phyloP scores from a whole-genome alignment of 2,797 vertebrate species.

The Apogon hyalosoma region DNA sequence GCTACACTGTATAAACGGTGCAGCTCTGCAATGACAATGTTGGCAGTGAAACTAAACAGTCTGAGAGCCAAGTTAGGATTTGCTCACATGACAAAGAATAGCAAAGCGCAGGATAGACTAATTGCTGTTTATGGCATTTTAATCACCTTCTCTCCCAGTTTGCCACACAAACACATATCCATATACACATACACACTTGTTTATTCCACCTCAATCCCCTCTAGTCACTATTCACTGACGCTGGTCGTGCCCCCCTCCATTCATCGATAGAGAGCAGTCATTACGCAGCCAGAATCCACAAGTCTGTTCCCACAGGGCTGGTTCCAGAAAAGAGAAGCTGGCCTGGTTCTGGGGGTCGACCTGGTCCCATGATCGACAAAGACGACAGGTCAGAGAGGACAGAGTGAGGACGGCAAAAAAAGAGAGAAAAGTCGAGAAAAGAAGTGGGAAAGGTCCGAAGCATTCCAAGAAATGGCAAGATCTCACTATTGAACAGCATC shows the following conservation, averaged over 20 bases:
- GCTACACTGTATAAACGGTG: constrained; percentile 14
- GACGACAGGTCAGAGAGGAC: constrained; percentile 27
- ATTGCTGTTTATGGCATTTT: constrained; percentile 43
- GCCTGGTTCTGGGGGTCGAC: constrained; percentile 63
- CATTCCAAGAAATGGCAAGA: constrained; percentile 29
- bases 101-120: constrained; percentile 27
- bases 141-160: constrained; percentile 13
- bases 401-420: background rate
- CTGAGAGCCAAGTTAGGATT: constrained; percentile 19
- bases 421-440: constrained; percentile 9
- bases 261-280: constrained; percentile 61
- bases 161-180: constrained; percentile 12
- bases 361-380: constrained; percentile 66
- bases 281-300: constrained; percentile 67
- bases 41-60: constrained; percentile 5
- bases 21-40: constrained; percentile 15
- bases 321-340: constrained; percentile 42
- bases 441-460: constrained; percentile 37
- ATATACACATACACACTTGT: constrained; percentile 7
- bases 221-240: constrained; percentile 46
- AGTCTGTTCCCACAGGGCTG: constrained; percentile 71
- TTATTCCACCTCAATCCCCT: constrained; percentile 36
- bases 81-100: constrained; percentile 37
- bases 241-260: constrained; percentile 44
- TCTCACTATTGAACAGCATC: constrained; percentile 29